Percentiles rank a stretch among this genome's conserved stretches.
Evolutionary conservation across 2,113 vertebrate species (phyloP).

Genomic region (Uria lomvia): DNA sequence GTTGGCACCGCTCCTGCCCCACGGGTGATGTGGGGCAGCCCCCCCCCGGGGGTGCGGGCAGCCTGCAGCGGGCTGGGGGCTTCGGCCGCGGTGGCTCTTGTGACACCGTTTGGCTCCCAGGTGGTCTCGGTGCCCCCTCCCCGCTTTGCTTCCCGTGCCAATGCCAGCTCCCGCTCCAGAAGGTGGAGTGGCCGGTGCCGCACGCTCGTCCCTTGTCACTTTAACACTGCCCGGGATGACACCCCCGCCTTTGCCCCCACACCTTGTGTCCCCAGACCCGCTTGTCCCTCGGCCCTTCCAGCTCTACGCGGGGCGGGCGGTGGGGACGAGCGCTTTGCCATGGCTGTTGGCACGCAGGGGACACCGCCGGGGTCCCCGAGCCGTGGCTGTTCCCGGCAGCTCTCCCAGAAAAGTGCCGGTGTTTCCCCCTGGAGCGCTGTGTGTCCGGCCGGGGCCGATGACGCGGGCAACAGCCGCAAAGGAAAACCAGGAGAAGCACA

Average conservation of each 20-base stretch:
- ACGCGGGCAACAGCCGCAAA: not conserved
- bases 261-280: accelerated
- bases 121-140: not conserved
- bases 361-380: accelerated
- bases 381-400: not conserved
- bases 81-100: too few species aligned
- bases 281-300: not conserved
- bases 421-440: accelerated
- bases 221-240: not conserved
- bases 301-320: accelerated
- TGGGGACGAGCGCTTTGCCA: not conserved
- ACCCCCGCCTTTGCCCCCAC: not conserved
- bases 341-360: not conserved
- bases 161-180: accelerated
- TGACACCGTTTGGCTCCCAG: too few species aligned
- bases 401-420: not conserved
- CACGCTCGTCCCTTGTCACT: not conserved
- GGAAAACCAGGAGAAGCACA: not conserved
- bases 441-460: too few species aligned
- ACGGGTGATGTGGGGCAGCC: not conserved
- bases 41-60: not conserved
- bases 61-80: not conserved
- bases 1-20: not conserved
- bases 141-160: accelerated
- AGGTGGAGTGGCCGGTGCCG: accelerated